These are phyloP conservation scores for Semnornis frantzii DNA, from an alignment of 2,113 vertebrate species.

Conservation along the genomic window DNA sequence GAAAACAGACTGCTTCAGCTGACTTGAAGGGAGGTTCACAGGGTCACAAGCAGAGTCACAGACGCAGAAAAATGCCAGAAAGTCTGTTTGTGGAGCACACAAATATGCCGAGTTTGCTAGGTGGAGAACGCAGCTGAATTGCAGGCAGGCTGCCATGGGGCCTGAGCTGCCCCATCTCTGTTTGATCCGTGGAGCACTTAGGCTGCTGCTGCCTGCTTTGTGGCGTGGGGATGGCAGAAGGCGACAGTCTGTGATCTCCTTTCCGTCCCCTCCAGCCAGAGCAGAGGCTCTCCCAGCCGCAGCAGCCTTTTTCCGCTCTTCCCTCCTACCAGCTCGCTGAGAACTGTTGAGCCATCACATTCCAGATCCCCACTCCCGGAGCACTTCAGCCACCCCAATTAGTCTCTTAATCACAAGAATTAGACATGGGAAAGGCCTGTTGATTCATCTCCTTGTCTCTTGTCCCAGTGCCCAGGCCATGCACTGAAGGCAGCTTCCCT, in stretches of 20 bases:
- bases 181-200: not conserved
- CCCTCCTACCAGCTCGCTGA: not conserved
- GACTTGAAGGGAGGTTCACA: conserved; percentile 49
- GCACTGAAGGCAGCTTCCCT: not conserved
- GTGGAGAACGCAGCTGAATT: not conserved
- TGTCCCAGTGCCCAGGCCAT: not conserved
- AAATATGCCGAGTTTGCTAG: conserved; percentile 13
- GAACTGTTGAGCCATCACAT: conserved; percentile 36
- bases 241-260: not conserved
- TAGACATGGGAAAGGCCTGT: conserved; percentile 22
- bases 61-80: conserved; percentile 60
- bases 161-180: not conserved
- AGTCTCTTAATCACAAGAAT: conserved; percentile 39
- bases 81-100: conserved; percentile 40
- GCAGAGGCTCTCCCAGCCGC: not conserved
- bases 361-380: not conserved
- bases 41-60: conserved; percentile 50
- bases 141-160: not conserved
- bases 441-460: conserved; percentile 33
- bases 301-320: not conserved
- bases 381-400: conserved; percentile 6
- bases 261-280: not conserved
- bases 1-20: conserved; percentile 33
- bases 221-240: not conserved
- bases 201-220: not conserved